Evolutionary conservation across 2,797 vertebrate species (phyloP).

Genomic region (Hypotaenidia okinawae): DNA sequence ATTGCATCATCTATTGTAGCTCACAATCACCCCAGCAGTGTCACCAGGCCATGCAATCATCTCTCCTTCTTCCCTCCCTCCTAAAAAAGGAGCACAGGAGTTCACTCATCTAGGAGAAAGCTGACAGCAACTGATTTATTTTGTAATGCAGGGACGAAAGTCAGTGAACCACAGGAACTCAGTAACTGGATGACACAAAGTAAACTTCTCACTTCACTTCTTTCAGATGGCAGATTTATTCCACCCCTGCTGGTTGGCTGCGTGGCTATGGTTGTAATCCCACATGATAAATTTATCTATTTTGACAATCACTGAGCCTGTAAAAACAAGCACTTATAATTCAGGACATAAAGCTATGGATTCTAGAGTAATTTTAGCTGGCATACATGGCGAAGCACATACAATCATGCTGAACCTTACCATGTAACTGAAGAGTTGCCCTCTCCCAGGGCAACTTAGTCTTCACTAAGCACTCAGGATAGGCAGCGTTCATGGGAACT

Average conservation of each 20-base stretch:
- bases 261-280: accelerated
- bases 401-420: background rate
- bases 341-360: background rate
- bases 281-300: background rate
- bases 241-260: background rate
- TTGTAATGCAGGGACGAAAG: background rate
- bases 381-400: background rate
- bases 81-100: accelerated
- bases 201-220: background rate
- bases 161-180: background rate
- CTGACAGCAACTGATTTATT: background rate
- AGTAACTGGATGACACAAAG: background rate
- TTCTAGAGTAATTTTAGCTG: background rate
- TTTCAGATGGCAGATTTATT: background rate
- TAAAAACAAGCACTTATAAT: background rate
- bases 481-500: background rate
- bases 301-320: background rate
- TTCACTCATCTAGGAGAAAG: background rate
- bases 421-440: background rate
- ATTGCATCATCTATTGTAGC: background rate
- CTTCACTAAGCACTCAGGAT: background rate
- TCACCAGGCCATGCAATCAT: background rate
- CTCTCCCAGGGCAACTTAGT: background rate
- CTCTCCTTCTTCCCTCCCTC: background rate
- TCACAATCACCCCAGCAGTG: background rate